These are phyloP conservation scores for Ophiodon elongatus DNA, from an alignment of 2,113 vertebrate genomes.

Conservation along the genomic window DNA sequence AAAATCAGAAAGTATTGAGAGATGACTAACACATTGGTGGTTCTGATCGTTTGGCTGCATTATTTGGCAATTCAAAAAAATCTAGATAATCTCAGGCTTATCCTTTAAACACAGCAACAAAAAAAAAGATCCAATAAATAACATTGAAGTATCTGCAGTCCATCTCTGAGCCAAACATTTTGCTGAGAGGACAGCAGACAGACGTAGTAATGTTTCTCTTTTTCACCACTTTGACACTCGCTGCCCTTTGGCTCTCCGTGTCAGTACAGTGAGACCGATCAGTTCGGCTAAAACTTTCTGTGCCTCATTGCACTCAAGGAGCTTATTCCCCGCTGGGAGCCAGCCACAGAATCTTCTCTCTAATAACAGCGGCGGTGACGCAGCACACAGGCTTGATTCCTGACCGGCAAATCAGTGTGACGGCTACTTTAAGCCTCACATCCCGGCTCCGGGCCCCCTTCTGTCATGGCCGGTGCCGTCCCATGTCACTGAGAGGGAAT, in stretches of 20 bases:
- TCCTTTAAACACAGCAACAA: background rate
- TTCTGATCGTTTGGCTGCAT: background rate
- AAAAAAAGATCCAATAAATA: background rate
- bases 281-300: constrained; percentile 56
- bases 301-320: constrained; percentile 59
- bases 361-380: constrained; percentile 68
- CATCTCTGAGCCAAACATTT: background rate
- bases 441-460: constrained; percentile 47
- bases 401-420: constrained; percentile 68
- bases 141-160: background rate
- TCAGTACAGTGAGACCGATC: constrained; percentile 59
- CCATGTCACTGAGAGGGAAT: constrained; percentile 43
- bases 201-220: constrained; percentile 38
- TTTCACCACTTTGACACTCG: constrained; percentile 26
- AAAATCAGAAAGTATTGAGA: background rate
- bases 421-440: constrained; percentile 67
- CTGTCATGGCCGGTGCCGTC: constrained; percentile 46
- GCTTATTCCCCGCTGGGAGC: constrained; percentile 58
- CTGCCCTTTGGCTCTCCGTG: constrained; percentile 49
- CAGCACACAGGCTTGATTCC: constrained; percentile 59
- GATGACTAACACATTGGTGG: background rate
- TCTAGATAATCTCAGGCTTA: background rate
- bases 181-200: background rate
- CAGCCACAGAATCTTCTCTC: constrained; percentile 58
- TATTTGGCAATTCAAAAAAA: background rate